A percentile compares a stretch with the other conserved stretches of the same genome.
Evolutionary conservation across 2,888 invertebrate species (phyloP).

Genomic region (Hypercompe scribonia): DNA sequence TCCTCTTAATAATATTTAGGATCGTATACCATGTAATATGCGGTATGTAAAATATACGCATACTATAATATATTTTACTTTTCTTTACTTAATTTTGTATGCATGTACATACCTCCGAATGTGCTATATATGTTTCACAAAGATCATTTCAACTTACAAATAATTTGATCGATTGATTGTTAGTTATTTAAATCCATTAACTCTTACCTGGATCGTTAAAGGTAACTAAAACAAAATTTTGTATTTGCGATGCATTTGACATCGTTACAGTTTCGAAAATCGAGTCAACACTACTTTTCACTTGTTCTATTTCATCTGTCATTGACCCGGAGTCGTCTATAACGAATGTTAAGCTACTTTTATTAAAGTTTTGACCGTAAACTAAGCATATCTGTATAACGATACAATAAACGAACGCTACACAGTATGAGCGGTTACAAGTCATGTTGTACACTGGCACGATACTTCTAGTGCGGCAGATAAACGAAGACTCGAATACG

Average conservation of each 20-base stretch:
- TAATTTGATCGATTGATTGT: not conserved
- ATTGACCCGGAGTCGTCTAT: constrained; percentile 74
- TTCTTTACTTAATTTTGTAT: too few relatives aligned
- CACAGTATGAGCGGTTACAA: not conserved
- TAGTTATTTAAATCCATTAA: not conserved
- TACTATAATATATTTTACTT: too few relatives aligned
- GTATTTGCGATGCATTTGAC: constrained; percentile 62
- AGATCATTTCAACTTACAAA: not conserved
- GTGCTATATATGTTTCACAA: not conserved
- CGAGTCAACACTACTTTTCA: constrained; percentile 56
- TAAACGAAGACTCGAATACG: not conserved
- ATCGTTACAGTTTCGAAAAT: constrained; percentile 68
- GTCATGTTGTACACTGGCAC: constrained; percentile 1
- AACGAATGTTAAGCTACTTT: constrained; percentile 69
- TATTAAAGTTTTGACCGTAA: constrained; percentile 42
- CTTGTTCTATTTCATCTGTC: constrained; percentile 63
- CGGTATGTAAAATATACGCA: too few relatives aligned
- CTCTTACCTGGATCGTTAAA: constrained; percentile 67
- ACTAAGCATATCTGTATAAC: not conserved
- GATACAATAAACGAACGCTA: not conserved
- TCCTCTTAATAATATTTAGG: too few relatives aligned
- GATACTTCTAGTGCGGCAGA: not conserved
- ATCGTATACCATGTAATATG: too few relatives aligned
- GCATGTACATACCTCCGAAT: too few relatives aligned
- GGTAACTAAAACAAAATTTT: constrained; percentile 71